Evolutionary conservation across 2,888 invertebrate species (phyloP).

Genomic region (Phalera bucephala): DNA sequence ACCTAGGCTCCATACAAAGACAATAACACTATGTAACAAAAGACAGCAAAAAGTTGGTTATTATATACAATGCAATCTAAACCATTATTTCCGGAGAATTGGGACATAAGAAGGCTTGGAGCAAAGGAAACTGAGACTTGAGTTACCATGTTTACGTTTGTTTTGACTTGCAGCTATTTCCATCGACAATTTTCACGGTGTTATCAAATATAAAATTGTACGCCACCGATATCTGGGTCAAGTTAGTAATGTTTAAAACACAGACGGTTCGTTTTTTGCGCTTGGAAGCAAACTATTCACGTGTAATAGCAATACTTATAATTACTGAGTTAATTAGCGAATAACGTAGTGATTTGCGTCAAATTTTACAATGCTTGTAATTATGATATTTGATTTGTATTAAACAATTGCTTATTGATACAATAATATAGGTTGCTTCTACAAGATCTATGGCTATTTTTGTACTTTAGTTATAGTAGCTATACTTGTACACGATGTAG

Average conservation of each 20-base stretch:
- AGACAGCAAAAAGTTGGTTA: slow-evolving; percentile 38
- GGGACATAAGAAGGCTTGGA: slow-evolving; percentile 21
- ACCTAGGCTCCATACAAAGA: slow-evolving; percentile 13
- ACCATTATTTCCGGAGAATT: slow-evolving; percentile 41
- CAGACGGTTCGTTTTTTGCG: slow-evolving; percentile 26
- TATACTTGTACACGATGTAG: too few relatives aligned
- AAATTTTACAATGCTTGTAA: too few relatives aligned
- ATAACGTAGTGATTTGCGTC: slow-evolving; percentile 10
- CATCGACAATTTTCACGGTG: slow-evolving; percentile 26
- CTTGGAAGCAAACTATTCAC: slow-evolving; percentile 23
- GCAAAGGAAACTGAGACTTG: slow-evolving; percentile 17
- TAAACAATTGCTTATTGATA: too few relatives aligned
- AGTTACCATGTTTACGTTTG: slow-evolving; percentile 9
- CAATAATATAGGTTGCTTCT: too few relatives aligned
- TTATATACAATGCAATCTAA: slow-evolving; percentile 39
- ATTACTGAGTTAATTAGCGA: slow-evolving; percentile 4
- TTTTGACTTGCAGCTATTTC: slow-evolving; percentile 17
- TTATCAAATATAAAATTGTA: slow-evolving; percentile 36
- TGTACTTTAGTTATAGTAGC: too few relatives aligned
- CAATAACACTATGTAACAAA: slow-evolving; percentile 36
- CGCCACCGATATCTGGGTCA: slow-evolving; percentile 35
- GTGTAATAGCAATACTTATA: slow-evolving; percentile 11
- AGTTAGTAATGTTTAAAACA: slow-evolving; percentile 23
- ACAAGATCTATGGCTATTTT: too few relatives aligned
- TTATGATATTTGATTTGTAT: too few relatives aligned